Percentiles rank a stretch among this genome's conserved stretches.
These are phyloP conservation scores for Sphenopsis melanotis DNA, from an alignment of 2,797 vertebrate species.

Conservation along the genomic window DNA sequence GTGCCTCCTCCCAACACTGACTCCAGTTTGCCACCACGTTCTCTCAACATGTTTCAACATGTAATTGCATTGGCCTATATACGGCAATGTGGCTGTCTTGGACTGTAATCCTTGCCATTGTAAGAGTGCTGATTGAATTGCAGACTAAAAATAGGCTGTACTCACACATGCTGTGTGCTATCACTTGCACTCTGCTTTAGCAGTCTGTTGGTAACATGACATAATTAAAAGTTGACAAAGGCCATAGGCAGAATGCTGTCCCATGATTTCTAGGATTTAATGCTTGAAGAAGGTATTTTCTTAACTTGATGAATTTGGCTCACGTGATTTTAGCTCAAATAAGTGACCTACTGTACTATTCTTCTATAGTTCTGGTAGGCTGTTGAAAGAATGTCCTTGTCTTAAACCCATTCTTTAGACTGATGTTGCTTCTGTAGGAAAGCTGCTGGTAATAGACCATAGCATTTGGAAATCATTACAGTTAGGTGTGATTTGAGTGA, in stretches of 20 bases:
- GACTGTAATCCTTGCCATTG: slow-evolving; percentile 16
- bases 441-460: not conserved
- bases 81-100: not conserved
- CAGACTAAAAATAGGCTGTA: slow-evolving; percentile 73
- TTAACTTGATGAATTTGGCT: not conserved
- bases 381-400: slow-evolving; percentile 4
- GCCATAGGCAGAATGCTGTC: not conserved
- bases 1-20: not conserved
- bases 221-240: slow-evolving; percentile 24
- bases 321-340: not conserved
- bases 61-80: slow-evolving; percentile 21
- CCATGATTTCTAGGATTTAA: not conserved
- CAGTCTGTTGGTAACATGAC: slow-evolving; percentile 10
- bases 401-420: not conserved
- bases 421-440: not conserved
- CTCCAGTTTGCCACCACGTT: not conserved
- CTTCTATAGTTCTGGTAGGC: not conserved
- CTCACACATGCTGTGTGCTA: slow-evolving; percentile 58
- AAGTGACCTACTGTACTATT: not conserved
- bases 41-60: slow-evolving; percentile 12
- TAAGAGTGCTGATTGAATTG: slow-evolving; percentile 55
- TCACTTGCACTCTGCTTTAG: not conserved
- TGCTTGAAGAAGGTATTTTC: not conserved
- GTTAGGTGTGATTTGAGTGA: slow-evolving; percentile 26
- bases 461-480: slow-evolving; percentile 25